Evolutionary conservation across 2,797 vertebrate genomes (phyloP).

Genomic region (Aeoliscus strigatus): DNA sequence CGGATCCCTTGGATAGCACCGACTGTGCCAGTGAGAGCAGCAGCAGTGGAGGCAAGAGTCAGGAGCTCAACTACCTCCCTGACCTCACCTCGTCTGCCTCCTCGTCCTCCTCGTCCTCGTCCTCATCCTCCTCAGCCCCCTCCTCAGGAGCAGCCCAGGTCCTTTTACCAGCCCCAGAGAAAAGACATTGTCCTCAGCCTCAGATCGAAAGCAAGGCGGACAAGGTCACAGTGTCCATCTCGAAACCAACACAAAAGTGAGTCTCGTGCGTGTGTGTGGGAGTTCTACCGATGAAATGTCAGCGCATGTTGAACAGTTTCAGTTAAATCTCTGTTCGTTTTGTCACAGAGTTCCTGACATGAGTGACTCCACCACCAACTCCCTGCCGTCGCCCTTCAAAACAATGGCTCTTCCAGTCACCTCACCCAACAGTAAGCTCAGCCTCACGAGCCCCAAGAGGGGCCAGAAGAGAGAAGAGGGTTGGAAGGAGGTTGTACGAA

Average conservation of each 20-base stretch:
- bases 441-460: conserved; percentile 95
- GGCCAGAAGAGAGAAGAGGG: conserved; percentile 97
- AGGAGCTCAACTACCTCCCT: conserved; percentile 89
- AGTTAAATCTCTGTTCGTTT: too few relatives aligned
- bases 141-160: conserved; percentile 58
- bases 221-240: conserved; percentile 85
- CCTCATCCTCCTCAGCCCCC: conserved; percentile 70
- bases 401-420: conserved; percentile 86
- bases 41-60: conserved; percentile 90
- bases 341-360: conserved; percentile 68
- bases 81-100: conserved; percentile 72
- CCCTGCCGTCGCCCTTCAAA: conserved; percentile 84
- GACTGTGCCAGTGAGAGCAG: conserved; percentile 97
- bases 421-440: conserved; percentile 92
- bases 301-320: too few relatives aligned
- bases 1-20: conserved; percentile 93
- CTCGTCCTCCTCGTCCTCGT: conserved; percentile 75
- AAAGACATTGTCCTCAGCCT: conserved; percentile 78
- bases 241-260: conserved; percentile 88
- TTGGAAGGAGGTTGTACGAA: conserved; percentile 98
- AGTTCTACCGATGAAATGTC: too few relatives aligned
- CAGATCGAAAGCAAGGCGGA: conserved; percentile 79
- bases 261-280: conserved; percentile 15
- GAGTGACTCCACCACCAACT: conserved; percentile 78
- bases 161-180: conserved; percentile 70